Conservation (phyloP, 2,888 invertebrate genomes). For the Latheticus oryzae region DNA sequence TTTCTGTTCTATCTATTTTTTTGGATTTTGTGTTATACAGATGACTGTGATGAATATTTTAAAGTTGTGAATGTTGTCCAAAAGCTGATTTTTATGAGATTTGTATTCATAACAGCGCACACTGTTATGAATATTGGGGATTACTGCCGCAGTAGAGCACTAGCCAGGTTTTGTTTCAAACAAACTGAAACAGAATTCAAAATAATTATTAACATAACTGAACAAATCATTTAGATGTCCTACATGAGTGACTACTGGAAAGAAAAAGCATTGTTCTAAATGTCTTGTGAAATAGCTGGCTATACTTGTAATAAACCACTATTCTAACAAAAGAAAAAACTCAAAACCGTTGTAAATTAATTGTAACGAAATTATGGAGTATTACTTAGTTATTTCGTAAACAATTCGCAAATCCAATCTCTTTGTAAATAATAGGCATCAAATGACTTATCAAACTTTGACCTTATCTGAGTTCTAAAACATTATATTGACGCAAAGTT, state of each 20-base stretch:
- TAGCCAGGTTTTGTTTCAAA: constrained; percentile 5
- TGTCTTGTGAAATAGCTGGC: constrained; percentile 26
- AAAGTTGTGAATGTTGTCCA: constrained; percentile 15
- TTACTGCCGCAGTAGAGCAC: constrained; percentile 16
- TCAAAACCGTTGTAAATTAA: constrained; percentile 23
- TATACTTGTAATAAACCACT: constrained; percentile 26
- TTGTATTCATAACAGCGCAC: constrained; percentile 20
- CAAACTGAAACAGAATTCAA: constrained; percentile 17
- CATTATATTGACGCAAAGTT: constrained; percentile 22
- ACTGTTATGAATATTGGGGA: constrained; percentile 14
- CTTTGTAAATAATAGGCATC: constrained; percentile 5
- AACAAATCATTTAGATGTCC: constrained; percentile 14
- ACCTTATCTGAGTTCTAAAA: constrained; percentile 9
- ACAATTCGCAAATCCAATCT: constrained; percentile 4
- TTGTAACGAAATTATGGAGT: constrained; percentile 21
- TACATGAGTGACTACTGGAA: constrained; percentile 25
- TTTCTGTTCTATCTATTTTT: constrained; percentile 7
- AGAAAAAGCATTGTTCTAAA: constrained; percentile 18
- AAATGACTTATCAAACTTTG: constrained; percentile 4
- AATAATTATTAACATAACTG: constrained; percentile 27
- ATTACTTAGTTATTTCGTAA: constrained; percentile 15
- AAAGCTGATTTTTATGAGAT: constrained; percentile 19
- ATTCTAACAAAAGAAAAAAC: constrained; percentile 3
- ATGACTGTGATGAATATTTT: constrained; percentile 30
- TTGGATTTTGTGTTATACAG: constrained; percentile 4